These are phyloP conservation scores for Dicyrtoma fusca DNA, from an alignment of 2,888 invertebrate genomes.

Conservation along the genomic window DNA sequence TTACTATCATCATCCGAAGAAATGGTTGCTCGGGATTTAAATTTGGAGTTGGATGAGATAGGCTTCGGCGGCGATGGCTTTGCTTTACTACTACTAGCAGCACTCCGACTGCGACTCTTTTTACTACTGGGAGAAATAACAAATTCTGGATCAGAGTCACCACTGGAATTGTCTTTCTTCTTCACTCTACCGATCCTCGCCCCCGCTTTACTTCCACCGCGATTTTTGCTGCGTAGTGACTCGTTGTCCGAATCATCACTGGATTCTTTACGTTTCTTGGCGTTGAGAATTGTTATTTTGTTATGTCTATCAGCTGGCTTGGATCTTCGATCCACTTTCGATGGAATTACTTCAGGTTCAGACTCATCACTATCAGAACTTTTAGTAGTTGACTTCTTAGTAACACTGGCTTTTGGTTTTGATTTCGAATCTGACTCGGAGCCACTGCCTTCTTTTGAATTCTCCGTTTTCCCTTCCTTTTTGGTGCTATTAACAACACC, in stretches of 20 bases:
- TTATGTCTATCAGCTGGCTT: neutral
- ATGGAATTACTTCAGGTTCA: slow-evolving; percentile 6
- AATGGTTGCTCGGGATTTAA: neutral
- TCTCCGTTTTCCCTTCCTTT: too few species aligned
- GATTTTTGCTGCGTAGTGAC: neutral
- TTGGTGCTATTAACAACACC: too few species aligned
- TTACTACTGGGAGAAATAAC: too few species aligned
- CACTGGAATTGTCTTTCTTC: neutral
- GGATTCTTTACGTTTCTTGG: neutral
- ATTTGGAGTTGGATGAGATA: neutral
- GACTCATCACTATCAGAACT: neutral
- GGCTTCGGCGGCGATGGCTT: too few species aligned
- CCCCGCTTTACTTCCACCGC: neutral
- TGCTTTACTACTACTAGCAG: too few species aligned
- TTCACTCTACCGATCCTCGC: neutral
- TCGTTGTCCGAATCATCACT: slow-evolving; percentile 15
- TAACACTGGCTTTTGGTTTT: neutral
- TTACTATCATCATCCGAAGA: neutral
- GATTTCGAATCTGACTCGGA: neutral
- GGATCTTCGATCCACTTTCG: neutral
- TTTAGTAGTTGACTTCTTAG: neutral
- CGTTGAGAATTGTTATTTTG: too few species aligned
- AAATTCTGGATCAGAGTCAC: slow-evolving; percentile 13
- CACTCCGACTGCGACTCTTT: too few species aligned
- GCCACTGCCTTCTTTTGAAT: too few species aligned